Conservation (phyloP, 2,888 invertebrate genomes). For the Netelia fuscicornis region DNA sequence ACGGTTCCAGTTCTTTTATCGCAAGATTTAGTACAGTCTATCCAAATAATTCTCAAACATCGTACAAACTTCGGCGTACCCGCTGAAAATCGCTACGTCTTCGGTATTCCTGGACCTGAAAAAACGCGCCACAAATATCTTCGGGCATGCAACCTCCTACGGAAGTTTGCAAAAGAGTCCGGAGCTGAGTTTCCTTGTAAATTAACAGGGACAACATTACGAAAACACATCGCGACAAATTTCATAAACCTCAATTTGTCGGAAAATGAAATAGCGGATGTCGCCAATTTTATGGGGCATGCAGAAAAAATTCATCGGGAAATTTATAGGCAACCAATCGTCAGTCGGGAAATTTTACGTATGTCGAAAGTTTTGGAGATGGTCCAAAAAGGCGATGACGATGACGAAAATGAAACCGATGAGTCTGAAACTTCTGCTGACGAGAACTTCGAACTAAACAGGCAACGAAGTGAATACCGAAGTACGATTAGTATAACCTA, state of each 20-base stretch:
- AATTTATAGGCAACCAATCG: background rate
- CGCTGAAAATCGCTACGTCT: no score
- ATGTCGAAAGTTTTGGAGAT: background rate
- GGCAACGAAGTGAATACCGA: no score
- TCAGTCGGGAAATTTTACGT: background rate
- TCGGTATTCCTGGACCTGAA: constrained; percentile 54
- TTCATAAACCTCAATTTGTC: no score
- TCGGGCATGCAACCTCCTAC: constrained; percentile 53
- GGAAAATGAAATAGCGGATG: no score
- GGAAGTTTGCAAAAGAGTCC: constrained; percentile 50
- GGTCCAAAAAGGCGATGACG: background rate
- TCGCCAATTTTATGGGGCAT: no score
- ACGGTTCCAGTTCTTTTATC: no score
- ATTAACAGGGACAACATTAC: constrained; percentile 64
- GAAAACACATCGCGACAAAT: constrained; percentile 63
- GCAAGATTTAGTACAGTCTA: background rate
- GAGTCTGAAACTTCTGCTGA: background rate
- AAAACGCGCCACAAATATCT: constrained; percentile 36
- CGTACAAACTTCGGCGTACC: no score
- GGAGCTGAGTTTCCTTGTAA: constrained; percentile 60
- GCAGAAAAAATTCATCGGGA: no score
- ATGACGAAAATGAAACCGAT: background rate
- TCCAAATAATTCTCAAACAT: no score
- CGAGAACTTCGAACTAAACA: no score
- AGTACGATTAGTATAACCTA: no score